These are phyloP conservation scores for Metalampra italica DNA, from an alignment of 2,888 invertebrate genomes.

Conservation along the genomic window DNA sequence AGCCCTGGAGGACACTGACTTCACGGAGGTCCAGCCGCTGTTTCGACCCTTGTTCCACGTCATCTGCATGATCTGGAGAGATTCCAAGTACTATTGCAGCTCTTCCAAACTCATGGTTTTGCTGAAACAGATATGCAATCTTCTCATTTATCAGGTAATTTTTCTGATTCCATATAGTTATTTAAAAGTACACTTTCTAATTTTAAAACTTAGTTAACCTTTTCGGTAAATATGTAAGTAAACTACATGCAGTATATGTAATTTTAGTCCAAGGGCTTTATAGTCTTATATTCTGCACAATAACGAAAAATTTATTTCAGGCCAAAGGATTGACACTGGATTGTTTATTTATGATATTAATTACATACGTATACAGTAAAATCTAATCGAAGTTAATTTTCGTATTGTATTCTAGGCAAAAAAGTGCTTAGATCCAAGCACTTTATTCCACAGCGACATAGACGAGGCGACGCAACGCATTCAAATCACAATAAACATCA, in stretches of 20 bases:
- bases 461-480: constrained; percentile 94
- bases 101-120: constrained; percentile 93
- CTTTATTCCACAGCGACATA: constrained; percentile 96
- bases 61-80: constrained; percentile 93
- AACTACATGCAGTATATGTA: too few species aligned
- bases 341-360: too few species aligned
- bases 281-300: too few species aligned
- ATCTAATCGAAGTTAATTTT: too few species aligned
- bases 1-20: constrained; percentile 89
- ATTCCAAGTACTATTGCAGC: constrained; percentile 93
- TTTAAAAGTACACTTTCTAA: not conserved
- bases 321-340: too few species aligned
- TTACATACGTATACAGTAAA: too few species aligned
- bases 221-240: too few species aligned
- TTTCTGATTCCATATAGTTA: not conserved
- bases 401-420: constrained; percentile 81
- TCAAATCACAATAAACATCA: constrained; percentile 80
- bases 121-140: constrained; percentile 92
- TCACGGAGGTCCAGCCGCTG: constrained; percentile 87
- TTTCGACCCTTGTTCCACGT: constrained; percentile 91
- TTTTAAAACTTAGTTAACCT: too few species aligned
- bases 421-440: constrained; percentile 92
- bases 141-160: constrained; percentile 92
- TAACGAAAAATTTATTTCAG: too few species aligned
- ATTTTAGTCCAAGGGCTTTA: too few species aligned